Percentiles rank a stretch among this genome's conserved stretches.
These are phyloP conservation scores for Nipponacmea schrenckii DNA, from an alignment of 2,888 invertebrate species.

Conservation along the genomic window DNA sequence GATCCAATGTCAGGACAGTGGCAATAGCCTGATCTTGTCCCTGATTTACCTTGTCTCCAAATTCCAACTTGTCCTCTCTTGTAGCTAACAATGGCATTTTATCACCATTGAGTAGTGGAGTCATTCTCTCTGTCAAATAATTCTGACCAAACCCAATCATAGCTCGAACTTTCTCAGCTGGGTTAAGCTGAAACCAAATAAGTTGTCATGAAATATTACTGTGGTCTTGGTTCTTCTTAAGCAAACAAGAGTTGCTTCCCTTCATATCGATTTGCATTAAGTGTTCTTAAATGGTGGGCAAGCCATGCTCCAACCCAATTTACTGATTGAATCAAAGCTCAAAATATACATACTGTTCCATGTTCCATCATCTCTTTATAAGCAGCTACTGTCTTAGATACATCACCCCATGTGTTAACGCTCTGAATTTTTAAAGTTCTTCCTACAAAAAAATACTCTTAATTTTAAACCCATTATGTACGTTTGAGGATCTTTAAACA, in stretches of 20 bases:
- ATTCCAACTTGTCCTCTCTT: constrained; percentile 37
- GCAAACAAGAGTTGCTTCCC: too few species aligned
- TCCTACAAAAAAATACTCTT: constrained; percentile 18
- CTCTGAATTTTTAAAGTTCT: constrained; percentile 31
- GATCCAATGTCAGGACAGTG: too few species aligned
- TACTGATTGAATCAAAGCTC: too few species aligned
- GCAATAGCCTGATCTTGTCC: too few species aligned
- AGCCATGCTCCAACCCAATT: too few species aligned
- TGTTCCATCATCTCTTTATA: constrained; percentile 28
- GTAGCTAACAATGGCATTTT: constrained; percentile 36
- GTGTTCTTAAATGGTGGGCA: too few species aligned
- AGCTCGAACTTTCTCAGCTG: constrained; percentile 34
- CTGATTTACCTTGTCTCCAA: constrained; percentile 41
- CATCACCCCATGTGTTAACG: constrained; percentile 30
- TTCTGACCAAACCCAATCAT: constrained; percentile 42
- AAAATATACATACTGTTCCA: constrained; percentile 22
- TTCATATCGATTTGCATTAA: too few species aligned
- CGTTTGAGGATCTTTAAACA: too few species aligned
- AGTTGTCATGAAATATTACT: not conserved
- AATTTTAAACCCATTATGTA: too few species aligned
- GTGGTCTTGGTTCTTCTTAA: not conserved
- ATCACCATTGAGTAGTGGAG: constrained; percentile 29
- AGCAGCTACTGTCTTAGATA: constrained; percentile 19
- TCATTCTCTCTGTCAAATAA: constrained; percentile 30
- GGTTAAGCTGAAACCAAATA: constrained; percentile 27